Evolutionary conservation across 2,888 invertebrate species (phyloP), one percentile per base, ranked within the genome.

Genomic region (Liopterus haemorrhoidalis): DNA sequence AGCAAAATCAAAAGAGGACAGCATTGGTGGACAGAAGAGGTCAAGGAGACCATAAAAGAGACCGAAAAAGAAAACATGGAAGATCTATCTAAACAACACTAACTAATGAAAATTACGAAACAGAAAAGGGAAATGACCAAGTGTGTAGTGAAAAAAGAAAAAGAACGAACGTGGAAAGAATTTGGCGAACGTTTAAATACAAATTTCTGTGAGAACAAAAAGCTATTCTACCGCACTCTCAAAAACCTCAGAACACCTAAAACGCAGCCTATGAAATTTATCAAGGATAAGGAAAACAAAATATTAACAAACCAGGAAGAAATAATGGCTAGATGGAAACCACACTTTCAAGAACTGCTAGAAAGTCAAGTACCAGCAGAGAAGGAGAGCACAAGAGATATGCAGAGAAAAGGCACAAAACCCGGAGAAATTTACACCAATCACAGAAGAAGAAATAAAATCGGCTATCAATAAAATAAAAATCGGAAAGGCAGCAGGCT

Each of bases 201-300:
- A 27, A 27, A 27, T 12, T 27, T 27, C 27, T 4, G 3, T 12
- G 22, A 36, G 21, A 38, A 38, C 18, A 3, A 38, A 28, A 28
- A 5, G 21, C 8, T 39, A 11, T 38, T 25, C 15, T 38, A 38
- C 19, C 24, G 38, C 24, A 18, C 11, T 15, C 15, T 40, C 4
- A 40, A 30, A 30, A 40, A 30, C 14, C 20, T 9, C 30, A 40
- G 31, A 14, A 31, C 19, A 40, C 30, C 20, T 30, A 40, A 40
- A 21, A 19, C 12, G 14, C 12, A 14, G 21, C 14, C 27, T 15
- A 9, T 38, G 22, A 15, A 38, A 25, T 27, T 25, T 15, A 9
- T 25, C 15, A 2, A 14, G 8, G 25, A 38, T 25, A 38, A 25
- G 4, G 15, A 25, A 8, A 27, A 15, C 3, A 25, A 25, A 8